phyloP scores from a whole-genome alignment of 2,888 invertebrate genomes.

The Heteromurus nitidus region DNA sequence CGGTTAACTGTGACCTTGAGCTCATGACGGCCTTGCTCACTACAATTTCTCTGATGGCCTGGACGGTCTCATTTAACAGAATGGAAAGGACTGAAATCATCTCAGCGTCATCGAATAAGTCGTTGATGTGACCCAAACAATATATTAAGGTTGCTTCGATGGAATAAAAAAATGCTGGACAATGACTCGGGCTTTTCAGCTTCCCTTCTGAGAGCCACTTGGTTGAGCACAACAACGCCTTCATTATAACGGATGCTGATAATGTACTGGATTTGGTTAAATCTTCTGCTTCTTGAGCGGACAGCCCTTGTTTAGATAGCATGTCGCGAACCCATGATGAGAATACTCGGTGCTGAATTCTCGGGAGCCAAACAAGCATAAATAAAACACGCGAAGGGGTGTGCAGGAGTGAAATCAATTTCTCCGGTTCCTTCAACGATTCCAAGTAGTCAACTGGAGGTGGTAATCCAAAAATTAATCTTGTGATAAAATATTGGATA shows the following conservation, averaged over 20 bases:
- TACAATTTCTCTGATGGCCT: conserved; percentile 58
- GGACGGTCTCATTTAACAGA: conserved; percentile 63
- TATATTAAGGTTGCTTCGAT: conserved; percentile 70
- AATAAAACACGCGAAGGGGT: conserved; percentile 68
- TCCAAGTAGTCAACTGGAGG: conserved; percentile 71
- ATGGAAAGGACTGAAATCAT: conserved; percentile 61
- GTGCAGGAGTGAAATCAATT: conserved; percentile 28
- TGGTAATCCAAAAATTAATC: conserved; percentile 71
- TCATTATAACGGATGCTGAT: conserved; percentile 58
- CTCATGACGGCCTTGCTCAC: conserved; percentile 39
- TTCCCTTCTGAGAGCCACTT: conserved; percentile 64
- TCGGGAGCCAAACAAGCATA: conserved; percentile 71
- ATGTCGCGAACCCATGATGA: conserved; percentile 72
- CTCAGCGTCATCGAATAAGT: conserved; percentile 64
- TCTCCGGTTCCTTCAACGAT: conserved; percentile 46
- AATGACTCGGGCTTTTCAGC: conserved; percentile 35
- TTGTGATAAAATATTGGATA: conserved; percentile 72
- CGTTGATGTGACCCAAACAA: conserved; percentile 54
- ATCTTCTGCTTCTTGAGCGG: conserved; percentile 69
- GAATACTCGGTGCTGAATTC: conserved; percentile 70
- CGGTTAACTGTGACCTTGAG: conserved; percentile 14
- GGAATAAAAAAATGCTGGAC: conserved; percentile 63
- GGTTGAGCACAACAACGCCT: conserved; percentile 55
- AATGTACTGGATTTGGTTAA: conserved; percentile 53
- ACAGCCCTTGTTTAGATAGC: conserved; percentile 72